Evolutionary conservation across 1,140 invertebrate genomes (phyloP), one percentile per base, ranked within the genome.

Genomic region (Pinna nobilis): DNA sequence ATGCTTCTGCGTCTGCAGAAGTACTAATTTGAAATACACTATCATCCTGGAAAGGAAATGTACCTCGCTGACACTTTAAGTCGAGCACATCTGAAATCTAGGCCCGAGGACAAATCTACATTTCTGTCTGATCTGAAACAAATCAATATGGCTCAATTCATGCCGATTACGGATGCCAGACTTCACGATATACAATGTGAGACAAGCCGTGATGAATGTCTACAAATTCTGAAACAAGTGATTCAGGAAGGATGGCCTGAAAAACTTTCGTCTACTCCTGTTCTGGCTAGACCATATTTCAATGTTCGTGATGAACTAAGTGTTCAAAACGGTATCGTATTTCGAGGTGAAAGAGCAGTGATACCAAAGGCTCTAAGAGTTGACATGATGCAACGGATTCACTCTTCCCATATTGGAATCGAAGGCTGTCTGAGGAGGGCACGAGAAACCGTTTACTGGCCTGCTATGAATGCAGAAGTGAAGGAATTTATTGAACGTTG

Each of bases 1-100:
- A 80, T 84, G 71, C 50, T 82, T 13, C 65, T 81, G 23, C 25
- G 44, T 5, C 47, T 81, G 9, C 75, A 79, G 23, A 64, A 35
- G 6, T 80, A 81, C 47, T 53, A 63, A 18, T 11, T 66, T 20
- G n/a, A 67, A 2, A n/a, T 82, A n/a, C n/a, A 25, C 13, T 78
- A 79, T 51, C 73, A 71, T 15, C 23, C 50, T 37, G 76, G 71
- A 23, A 61, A 70, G 47, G 30, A 65, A 15, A 61, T 74, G 35
- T 37, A 57, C 25, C 30, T 74, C 0, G 71, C 33, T 9, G 63
- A 70, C 28, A 53, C 65, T 1, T 30, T 76, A 1, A 61, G 51
- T n/a, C 15, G 44, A 32, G 51, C 70, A n/a, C 63, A 47, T 28
- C 15, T 68, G 64, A 20, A 25, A 15, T n/a, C n/a, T n/a, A n/a